Base-by-base conservation (phyloP, 2,113 vertebrate genomes). In the Oxyura jamaicensis region DNA sequence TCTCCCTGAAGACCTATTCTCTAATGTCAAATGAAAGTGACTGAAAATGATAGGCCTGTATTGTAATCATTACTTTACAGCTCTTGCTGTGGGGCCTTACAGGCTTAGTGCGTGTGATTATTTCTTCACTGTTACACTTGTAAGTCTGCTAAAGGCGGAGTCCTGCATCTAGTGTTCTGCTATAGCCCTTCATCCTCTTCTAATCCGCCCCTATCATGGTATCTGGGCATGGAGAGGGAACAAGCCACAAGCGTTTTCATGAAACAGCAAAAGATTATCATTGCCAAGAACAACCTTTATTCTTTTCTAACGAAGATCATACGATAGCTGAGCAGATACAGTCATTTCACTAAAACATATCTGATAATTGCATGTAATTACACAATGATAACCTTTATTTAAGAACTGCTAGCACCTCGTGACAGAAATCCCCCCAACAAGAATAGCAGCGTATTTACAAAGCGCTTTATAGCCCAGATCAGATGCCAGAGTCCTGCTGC, bases 261-360 rank as follows among this genome's bases (percentile, higher is more conserved):
- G 74, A 86, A 78, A 86, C 91, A 95, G 89, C 78, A 94, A 79
- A 76, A 36, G n/a, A 55, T 76, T 79, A 87, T 73, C 67, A 77
- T 19, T 80, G 71, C 81, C 84, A 93, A 95, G 90, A 97, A 83
- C 79, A 91, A 91, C 62, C 86, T 92, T 94, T 94, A 94, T 79
- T 95, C 89, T 92, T 71, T 76, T 73, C 67, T 90, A 91, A 69
- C 36, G 63, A 77, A 92, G 95, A 94, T 88, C 53, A 13, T 73
- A 46, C 5, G 63, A 85, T 36, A 91, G 36, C 50, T 69, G 46
- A 81, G 68, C 55, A 89, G 89, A 95, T 69, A 95, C 23, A 90
- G 84, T 58, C 16, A 33, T 85, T 90, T 88, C 72, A 77, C 73
- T 82, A 91, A 68, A 95, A 68, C 0, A 1, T 87, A 92, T 53